These are phyloP conservation scores for Amazona ochrocephala DNA, from an alignment of 2,797 vertebrate genomes.

Conservation along the genomic window DNA sequence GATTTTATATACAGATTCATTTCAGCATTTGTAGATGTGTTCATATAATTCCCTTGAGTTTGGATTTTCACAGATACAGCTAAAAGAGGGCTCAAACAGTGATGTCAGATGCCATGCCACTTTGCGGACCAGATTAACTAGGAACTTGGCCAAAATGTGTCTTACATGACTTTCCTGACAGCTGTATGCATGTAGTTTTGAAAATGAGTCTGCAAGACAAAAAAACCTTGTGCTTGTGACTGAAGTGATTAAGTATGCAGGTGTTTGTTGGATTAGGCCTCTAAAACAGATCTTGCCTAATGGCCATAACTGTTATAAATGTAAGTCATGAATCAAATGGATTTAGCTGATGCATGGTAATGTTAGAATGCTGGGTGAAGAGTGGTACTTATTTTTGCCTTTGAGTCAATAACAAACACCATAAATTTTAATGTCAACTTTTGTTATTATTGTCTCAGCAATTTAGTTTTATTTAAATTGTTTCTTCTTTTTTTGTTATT, in stretches of 20 bases:
- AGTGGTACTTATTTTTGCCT: not conserved
- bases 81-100: not conserved
- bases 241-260: slow-evolving; percentile 39
- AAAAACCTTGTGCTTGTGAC: not conserved
- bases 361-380: not conserved
- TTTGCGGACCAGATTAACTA: not conserved
- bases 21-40: not conserved
- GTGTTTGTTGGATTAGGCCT: slow-evolving; percentile 43
- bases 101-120: not conserved
- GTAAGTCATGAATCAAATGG: slow-evolving; percentile 30
- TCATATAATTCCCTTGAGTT: not conserved
- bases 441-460: not conserved
- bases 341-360: slow-evolving; percentile 32
- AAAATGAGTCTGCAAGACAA: not conserved
- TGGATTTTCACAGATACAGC: fast-evolving
- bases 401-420: not conserved
- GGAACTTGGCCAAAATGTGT: not conserved
- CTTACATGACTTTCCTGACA: not conserved
- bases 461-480: not conserved
- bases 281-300: slow-evolving; percentile 10
- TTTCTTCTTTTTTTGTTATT: not conserved
- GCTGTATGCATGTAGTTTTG: not conserved
- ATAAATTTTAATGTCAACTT: slow-evolving; percentile 24
- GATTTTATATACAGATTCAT: not conserved
- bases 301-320: not conserved